Evolutionary conservation across 2,113 vertebrate genomes (phyloP), one percentile per base, ranked within the genome.

Genomic region (Engystomops pustulosus): DNA sequence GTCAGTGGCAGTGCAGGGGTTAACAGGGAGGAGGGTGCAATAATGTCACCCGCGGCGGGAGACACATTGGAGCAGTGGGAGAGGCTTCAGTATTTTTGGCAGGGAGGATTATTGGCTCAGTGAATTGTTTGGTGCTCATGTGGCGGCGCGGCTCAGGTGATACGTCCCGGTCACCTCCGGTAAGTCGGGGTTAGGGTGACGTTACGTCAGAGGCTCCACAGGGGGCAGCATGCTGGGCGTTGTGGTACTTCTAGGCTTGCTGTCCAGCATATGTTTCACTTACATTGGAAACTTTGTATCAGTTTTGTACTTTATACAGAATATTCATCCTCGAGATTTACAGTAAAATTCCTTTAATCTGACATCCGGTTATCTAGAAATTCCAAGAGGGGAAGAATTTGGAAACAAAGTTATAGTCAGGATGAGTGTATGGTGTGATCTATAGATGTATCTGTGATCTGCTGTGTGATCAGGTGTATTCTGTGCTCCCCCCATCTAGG

Each of bases 61-160:
- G 60, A 17, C 79, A 79, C 8, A 65, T 44, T 36, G 32, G 2
- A 23, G 45, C 32, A n/a, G 32, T 65, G 65, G 79, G 79, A 53
- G 79, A 70, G 62, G 65, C 65, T 81, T 81, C 60, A 1, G 23
- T 23, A 34, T 74, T 74, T 76, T 77, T 77, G 74, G 74, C 49
- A 58, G 74, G 17, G 2, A 58, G 8, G 49, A 38, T 36, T 34
- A 55, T 38, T 38, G 62, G 30, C 65, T 45, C 23, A 38, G 45
- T 53, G 41, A 45, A 27, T 76, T 53, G 47, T 53, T 53, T 51
- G 51, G 18, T 36, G 17, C 34, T 53, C 47, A 32, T 30, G 44
- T 30, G 45, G 10, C 36, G n/a, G 6, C n/a, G 4, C 10, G 69
- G 27, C 38, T 72, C 69, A 47, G 69, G 69, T 45, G 65, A 44